phyloP scores from a whole-genome alignment of 2,888 invertebrate species.

The Xanthorhoe spadicearia region DNA sequence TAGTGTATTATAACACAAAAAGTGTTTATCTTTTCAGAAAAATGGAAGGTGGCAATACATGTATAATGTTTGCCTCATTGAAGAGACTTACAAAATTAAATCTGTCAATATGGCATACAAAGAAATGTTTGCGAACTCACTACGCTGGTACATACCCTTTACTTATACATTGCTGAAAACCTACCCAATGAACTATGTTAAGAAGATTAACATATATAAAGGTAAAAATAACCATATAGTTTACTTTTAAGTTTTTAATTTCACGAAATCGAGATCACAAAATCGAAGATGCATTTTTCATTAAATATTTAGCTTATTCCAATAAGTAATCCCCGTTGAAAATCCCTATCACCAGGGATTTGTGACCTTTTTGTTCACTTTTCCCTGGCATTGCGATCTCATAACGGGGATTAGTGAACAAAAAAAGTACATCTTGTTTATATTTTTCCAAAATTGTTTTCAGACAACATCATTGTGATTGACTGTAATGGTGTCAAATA shows the following conservation, averaged over 20 bases:
- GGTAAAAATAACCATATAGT: conserved; percentile 6
- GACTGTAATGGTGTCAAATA: conserved; percentile 16
- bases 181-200: conserved; percentile 1
- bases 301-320: no score
- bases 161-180: neutral
- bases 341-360: no score
- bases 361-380: no score
- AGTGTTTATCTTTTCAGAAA: conserved; percentile 20
- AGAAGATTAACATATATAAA: conserved; percentile 18
- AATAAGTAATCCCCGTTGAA: no score
- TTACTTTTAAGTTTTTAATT: neutral
- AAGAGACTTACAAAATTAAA: conserved; percentile 11
- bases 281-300: no score
- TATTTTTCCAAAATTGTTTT: conserved; percentile 11
- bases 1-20: no score
- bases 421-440: no score
- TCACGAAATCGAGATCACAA: no score
- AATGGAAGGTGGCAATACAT: conserved; percentile 7
- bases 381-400: no score
- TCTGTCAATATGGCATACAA: conserved; percentile 6
- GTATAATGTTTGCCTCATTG: neutral
- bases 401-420: no score
- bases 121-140: conserved; percentile 16
- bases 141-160: conserved; percentile 15
- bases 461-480: conserved; percentile 29